phyloP scores from a whole-genome alignment of 2,797 vertebrate species.

The Coregonus suidteri region DNA sequence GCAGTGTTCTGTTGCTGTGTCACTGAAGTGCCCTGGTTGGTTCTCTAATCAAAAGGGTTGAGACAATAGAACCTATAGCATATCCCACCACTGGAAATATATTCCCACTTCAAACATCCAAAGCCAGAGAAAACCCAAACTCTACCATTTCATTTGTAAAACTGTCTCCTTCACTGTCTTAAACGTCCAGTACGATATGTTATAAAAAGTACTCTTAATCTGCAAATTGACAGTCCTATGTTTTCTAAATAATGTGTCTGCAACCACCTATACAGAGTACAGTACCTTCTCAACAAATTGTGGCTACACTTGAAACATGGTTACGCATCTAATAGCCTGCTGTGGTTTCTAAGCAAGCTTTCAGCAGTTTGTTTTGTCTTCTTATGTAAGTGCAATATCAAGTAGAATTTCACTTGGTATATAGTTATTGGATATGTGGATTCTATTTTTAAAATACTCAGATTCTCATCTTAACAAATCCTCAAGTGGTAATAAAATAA shows the following conservation, averaged over 20 bases:
- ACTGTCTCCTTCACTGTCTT: conserved; percentile 22
- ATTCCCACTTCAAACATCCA: conserved; percentile 10
- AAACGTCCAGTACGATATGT: conserved; percentile 35
- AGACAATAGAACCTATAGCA: not conserved
- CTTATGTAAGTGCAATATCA: too few relatives aligned
- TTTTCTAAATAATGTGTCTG: conserved; percentile 45
- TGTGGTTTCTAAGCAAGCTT: not conserved
- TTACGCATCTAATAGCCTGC: not conserved
- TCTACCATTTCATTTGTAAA: conserved; percentile 37
- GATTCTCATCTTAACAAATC: not conserved
- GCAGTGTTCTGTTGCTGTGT: not conserved
- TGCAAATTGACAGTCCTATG: conserved; percentile 41
- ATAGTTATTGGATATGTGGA: not conserved
- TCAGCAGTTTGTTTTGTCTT: not conserved
- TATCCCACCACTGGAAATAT: conserved; percentile 16
- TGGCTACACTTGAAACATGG: not conserved
- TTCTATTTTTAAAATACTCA: not conserved
- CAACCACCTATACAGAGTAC: conserved; percentile 15
- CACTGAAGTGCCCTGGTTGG: conserved; percentile 4
- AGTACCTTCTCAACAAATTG: not conserved
- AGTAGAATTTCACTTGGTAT: not conserved
- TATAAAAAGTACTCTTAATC: conserved; percentile 36
- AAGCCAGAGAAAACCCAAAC: not conserved
- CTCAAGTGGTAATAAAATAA: not conserved
- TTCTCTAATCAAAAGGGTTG: conserved; percentile 22